phyloP scores from a whole-genome alignment of 2,888 invertebrate genomes.

The Germaria angustata region DNA sequence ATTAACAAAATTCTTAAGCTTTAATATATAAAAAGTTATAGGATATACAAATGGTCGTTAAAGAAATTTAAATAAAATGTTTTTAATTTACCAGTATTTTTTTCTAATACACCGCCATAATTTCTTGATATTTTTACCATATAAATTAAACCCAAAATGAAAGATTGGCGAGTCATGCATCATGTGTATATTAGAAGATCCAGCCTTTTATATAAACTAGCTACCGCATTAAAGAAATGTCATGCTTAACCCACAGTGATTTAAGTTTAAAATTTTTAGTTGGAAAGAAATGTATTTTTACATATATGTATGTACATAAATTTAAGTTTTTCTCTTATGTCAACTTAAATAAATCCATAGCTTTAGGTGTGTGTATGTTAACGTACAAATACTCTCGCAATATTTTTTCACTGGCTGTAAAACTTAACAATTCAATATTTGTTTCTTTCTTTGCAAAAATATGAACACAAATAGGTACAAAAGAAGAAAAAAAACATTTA shows the following conservation, averaged over 20 bases:
- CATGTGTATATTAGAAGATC: too few species aligned
- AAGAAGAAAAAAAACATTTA: slow-evolving; percentile 20
- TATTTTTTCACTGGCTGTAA: slow-evolving; percentile 20
- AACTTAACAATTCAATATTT: slow-evolving; percentile 62
- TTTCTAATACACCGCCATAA: too few species aligned
- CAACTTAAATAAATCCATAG: slow-evolving; percentile 49
- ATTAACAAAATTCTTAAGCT: too few species aligned
- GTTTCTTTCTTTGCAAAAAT: slow-evolving; percentile 38
- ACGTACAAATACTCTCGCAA: slow-evolving; percentile 33
- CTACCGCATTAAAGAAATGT: too few species aligned
- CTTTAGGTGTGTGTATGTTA: not conserved
- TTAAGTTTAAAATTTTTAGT: slow-evolving; percentile 1
- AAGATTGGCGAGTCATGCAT: too few species aligned
- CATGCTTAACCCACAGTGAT: slow-evolving; percentile 27
- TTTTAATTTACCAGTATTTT: too few species aligned
- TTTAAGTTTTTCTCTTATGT: slow-evolving; percentile 7
- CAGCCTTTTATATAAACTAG: too few species aligned
- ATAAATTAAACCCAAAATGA: too few species aligned
- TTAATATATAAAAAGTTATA: too few species aligned
- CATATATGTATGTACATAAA: not conserved
- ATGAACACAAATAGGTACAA: slow-evolving; percentile 38
- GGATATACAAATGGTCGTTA: too few species aligned
- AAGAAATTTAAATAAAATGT: too few species aligned
- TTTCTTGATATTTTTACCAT: too few species aligned
- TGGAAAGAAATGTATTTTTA: slow-evolving; percentile 21